Base-by-base conservation (phyloP, 2,797 vertebrate species). In the Pyrocephalus nanus region DNA sequence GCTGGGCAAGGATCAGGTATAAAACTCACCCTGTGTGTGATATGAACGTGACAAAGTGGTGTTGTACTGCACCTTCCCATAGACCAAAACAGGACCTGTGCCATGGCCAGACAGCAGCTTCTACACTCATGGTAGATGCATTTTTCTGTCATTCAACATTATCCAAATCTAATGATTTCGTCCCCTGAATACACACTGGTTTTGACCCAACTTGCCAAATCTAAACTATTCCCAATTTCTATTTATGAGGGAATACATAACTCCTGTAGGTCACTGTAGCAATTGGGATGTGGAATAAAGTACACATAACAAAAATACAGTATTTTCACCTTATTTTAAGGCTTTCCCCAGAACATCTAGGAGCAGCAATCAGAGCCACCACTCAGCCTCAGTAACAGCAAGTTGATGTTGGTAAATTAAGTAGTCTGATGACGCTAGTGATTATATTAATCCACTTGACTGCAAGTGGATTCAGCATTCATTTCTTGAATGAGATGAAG, bases 391-490 rank as follows among this genome's bases (percentile, higher is more conserved):
- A 48, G n/a, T 29, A 82, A 55, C 22, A 91, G 67, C 17, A 60
- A 91, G 66, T 16, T 90, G 51, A 81, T 83, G 34, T 9, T 84
- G 30, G 60, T 70, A 86, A 91, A 88, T 90, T 84, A 84, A 88
- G 57, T 43, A 86, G 86, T 76, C 79, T 78, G 91, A 86, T 84
- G 91, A 86, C 45, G 67, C 21, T 38, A 83, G 76, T 42, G 78
- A 95, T 96, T 77, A 78, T 85, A 90, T 86, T 83, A 92, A 95
- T 88, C 75, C 78, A 95, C 79, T 90, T 92, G 85, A 91, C 64
- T 84, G 58, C 66, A 90, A 88, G 62, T 72, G 76, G 76, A 51
- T 86, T 89, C 92, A 86, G 50, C 69, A 86, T 72, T 92, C 60
- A 70, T 70, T 84, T 76, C 76, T 93, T 65, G 47, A 95, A 75